These are phyloP conservation scores for Limnephilus lunatus DNA, from an alignment of 2,888 invertebrate genomes.

Conservation along the genomic window DNA sequence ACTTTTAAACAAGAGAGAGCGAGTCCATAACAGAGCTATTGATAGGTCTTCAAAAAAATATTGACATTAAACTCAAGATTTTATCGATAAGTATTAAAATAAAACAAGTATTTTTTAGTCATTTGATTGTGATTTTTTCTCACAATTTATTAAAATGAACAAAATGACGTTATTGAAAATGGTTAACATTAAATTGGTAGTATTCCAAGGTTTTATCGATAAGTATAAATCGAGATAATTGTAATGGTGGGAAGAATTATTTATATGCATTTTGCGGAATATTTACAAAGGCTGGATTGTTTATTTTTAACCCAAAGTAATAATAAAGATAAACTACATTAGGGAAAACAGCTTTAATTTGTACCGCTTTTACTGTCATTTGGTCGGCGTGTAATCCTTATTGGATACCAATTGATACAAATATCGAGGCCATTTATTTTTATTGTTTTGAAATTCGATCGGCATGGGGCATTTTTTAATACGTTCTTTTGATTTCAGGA, in stretches of 20 bases:
- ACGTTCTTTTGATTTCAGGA: neutral
- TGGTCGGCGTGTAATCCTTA: neutral
- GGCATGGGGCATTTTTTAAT: neutral
- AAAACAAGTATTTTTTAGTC: neutral
- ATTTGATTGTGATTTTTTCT: neutral
- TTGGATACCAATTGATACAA: neutral
- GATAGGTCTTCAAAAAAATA: neutral
- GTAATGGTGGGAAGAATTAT: neutral
- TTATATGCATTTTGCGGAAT: neutral
- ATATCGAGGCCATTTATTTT: neutral
- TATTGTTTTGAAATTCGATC: neutral
- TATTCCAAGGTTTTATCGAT: neutral
- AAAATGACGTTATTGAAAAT: neutral
- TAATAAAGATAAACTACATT: neutral
- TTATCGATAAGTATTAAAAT: neutral
- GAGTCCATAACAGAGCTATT: neutral
- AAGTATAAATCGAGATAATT: neutral
- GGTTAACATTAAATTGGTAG: neutral
- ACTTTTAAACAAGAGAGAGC: too few species aligned
- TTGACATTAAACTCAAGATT: neutral
- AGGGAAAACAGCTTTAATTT: neutral
- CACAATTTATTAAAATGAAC: neutral
- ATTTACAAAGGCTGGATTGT: neutral
- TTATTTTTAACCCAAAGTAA: neutral
- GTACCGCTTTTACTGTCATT: neutral